Evolutionary conservation across 2,888 invertebrate genomes (phyloP), one percentile per base, ranked within the genome.

Genomic region (Phyto melanocephala): DNA sequence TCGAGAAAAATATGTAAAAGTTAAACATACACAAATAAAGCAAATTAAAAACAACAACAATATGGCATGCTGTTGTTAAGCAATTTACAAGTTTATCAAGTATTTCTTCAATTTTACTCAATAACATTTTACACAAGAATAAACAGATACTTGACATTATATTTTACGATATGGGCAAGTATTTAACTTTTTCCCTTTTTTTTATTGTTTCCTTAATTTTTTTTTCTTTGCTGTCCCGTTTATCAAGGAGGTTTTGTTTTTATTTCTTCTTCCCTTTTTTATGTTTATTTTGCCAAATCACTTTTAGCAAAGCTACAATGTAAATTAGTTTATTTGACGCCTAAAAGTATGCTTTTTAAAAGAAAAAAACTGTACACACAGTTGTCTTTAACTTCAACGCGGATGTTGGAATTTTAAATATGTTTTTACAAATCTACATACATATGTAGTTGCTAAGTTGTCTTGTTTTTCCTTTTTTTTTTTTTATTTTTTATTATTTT

Each of bases 291-390:
- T 40, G 28, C 28, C 37, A 2, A 35, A 58, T 56, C 33, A n/a
- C 8, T 28, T 37, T 37, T 10, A 7, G 8, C 3, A 37, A 42
- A 1, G n/a, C 22, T 40, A 17, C 35, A 17, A 56, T 47, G 22
- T 37, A 75, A 45, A 67, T 37, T 22, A 37, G 11, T 56, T 35
- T 24, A 17, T 68, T 60, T 60, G 42, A n/a, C 50, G 11, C 20
- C 24, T 33, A 20, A 65, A 68, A 13, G 54, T 60, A 50, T 68
- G 67, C 75, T 60, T 58, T 76, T 17, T 5, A 10, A n/a, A 63
- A 60, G n/a, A n/a, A n/a, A 56, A 22, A 35, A 52, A 22, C 8
- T 37, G 6, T 28, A 28, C 28, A 37, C n/a, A n/a, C 10, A 17
- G 28, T 11, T 50, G 17, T 50, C 37, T 22, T 67, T 28, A 67